A percentile compares a stretch with the other conserved stretches of the same genome.
These are phyloP conservation scores for Drosophila ercepeae DNA, from an alignment of 1,140 invertebrate genomes.

Conservation along the genomic window DNA sequence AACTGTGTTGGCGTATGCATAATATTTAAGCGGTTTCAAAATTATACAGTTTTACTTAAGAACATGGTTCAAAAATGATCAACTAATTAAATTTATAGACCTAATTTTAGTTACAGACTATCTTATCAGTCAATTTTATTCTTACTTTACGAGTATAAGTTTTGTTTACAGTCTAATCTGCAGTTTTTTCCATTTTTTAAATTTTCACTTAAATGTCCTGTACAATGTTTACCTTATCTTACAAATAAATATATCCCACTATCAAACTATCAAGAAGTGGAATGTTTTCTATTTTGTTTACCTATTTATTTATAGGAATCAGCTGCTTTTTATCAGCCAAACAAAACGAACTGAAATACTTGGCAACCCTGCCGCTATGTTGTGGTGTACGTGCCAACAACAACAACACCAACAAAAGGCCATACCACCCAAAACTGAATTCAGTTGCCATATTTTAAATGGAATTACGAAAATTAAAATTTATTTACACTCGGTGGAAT, in stretches of 20 bases:
- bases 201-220: too few relatives aligned
- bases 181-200: too few relatives aligned
- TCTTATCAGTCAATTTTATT: background rate
- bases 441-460: slow-evolving; percentile 57
- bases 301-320: slow-evolving; percentile 40
- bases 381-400: slow-evolving; percentile 17
- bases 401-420: slow-evolving; percentile 4
- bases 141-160: too few relatives aligned
- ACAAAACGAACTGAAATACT: slow-evolving; percentile 20
- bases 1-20: background rate
- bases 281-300: slow-evolving; percentile 29
- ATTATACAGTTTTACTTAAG: too few relatives aligned
- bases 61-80: too few relatives aligned
- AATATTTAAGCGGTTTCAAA: too few relatives aligned
- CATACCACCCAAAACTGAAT: slow-evolving; percentile 1
- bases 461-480: slow-evolving; percentile 73
- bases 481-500: slow-evolving; percentile 57
- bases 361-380: slow-evolving; percentile 21
- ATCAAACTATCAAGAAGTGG: slow-evolving; percentile 9
- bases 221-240: background rate
- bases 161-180: background rate
- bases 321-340: slow-evolving; percentile 19
- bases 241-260: background rate
- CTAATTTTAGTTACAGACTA: too few relatives aligned
- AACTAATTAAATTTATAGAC: too few relatives aligned